Percentiles rank a stretch among this genome's conserved stretches.
Evolutionary conservation across 92 coral and sea anemone genomes (phyloP).

Genomic region (Bergia puertoricense): DNA sequence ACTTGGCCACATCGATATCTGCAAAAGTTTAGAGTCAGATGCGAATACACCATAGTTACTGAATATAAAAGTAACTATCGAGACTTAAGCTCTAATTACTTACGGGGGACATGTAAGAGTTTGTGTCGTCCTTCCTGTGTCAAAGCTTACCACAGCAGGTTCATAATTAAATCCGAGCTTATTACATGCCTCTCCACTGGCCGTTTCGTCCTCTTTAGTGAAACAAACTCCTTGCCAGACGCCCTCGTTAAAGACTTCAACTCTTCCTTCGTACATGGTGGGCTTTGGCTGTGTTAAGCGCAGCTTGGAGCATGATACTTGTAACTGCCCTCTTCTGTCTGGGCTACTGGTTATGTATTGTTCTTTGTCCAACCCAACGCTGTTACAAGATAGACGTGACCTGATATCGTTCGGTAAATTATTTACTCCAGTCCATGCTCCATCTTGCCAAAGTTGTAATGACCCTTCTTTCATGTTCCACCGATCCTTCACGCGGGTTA

Average conservation of each 20-base stretch:
- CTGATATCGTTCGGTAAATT: background rate
- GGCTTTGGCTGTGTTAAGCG: slow-evolving; percentile 32
- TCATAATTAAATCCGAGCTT: background rate
- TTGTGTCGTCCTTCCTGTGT: slow-evolving; percentile 23
- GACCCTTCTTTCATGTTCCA: slow-evolving; percentile 3
- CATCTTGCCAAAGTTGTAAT: slow-evolving; percentile 36
- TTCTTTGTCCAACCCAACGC: background rate
- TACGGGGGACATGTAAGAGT: background rate
- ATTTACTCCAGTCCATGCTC: background rate
- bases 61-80: too few species aligned
- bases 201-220: background rate
- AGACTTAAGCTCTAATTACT: too few species aligned
- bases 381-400: background rate
- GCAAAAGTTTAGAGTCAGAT: too few species aligned
- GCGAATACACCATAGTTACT: too few species aligned
- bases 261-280: slow-evolving; percentile 36
- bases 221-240: slow-evolving; percentile 41
- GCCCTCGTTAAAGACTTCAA: slow-evolving; percentile 28
- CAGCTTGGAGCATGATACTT: slow-evolving; percentile 27
- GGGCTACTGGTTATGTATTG: background rate
- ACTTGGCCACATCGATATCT: too few species aligned
- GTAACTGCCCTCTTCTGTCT: background rate
- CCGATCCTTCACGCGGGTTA: background rate
- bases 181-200: background rate
- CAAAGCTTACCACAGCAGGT: slow-evolving; percentile 22